Percentiles rank a stretch among this genome's conserved stretches.
Conservation (phyloP, 1,140 invertebrate species). For the Paraescarpia echinospica region DNA sequence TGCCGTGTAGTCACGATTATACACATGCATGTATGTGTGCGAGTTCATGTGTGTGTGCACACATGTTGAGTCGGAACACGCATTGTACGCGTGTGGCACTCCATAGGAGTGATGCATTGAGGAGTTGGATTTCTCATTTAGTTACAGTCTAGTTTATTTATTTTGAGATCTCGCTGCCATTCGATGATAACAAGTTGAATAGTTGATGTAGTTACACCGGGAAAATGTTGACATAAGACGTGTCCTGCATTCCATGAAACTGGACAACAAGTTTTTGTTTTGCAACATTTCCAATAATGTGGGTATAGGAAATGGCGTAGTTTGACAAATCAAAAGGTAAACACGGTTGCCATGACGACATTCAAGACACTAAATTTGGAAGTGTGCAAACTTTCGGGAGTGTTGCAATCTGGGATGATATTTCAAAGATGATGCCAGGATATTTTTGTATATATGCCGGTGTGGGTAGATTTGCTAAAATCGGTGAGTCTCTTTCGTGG, state of each 20-base stretch:
- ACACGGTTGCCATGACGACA: not conserved
- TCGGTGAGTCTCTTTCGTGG: not conserved
- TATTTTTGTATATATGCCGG: not conserved
- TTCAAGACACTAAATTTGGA: not conserved
- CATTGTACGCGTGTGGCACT: not conserved
- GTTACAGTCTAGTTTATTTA: not conserved
- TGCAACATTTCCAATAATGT: not conserved
- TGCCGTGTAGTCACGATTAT: not conserved
- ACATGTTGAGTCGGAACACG: not conserved
- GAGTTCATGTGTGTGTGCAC: not conserved
- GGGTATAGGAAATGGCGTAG: not conserved
- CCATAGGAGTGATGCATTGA: not conserved
- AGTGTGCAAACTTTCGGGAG: not conserved
- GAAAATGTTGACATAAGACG: not conserved
- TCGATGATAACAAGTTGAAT: not conserved
- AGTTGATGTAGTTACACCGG: not conserved
- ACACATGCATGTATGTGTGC: not conserved
- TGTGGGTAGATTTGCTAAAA: not conserved
- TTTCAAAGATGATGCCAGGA: not conserved
- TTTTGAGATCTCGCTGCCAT: not conserved
- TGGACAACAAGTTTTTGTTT: not conserved
- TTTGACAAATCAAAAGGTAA: not conserved
- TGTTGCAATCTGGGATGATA: not conserved
- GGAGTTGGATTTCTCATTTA: not conserved
- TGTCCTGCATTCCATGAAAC: not conserved